Percentiles rank a stretch among this genome's conserved stretches.
These are phyloP conservation scores for Plectropomus leopardus DNA, from an alignment of 2,113 vertebrate species.

Conservation along the genomic window DNA sequence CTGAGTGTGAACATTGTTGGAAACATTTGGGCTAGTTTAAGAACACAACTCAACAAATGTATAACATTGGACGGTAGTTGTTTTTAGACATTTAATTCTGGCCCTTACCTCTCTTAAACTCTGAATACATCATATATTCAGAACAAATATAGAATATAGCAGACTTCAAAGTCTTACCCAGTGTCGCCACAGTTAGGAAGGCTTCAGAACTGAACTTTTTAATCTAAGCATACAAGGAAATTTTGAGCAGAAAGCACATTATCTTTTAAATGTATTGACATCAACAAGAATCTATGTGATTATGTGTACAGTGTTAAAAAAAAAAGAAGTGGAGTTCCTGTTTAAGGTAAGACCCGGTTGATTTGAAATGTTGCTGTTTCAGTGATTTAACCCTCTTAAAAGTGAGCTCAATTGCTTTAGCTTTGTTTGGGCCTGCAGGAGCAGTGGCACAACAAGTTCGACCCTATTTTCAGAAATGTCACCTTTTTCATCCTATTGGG, in stretches of 20 bases:
- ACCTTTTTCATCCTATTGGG: neutral
- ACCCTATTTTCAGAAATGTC: neutral
- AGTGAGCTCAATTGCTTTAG: neutral
- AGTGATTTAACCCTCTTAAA: neutral
- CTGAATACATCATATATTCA: too few species aligned
- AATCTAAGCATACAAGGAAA: neutral
- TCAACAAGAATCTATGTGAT: too few species aligned
- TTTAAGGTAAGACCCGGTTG: neutral
- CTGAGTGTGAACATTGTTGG: too few species aligned
- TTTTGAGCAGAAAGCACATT: neutral
- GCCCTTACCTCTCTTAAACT: too few species aligned
- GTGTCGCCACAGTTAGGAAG: too few species aligned
- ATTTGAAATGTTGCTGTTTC: neutral
- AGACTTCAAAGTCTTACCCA: too few species aligned
- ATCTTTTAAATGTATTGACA: neutral
- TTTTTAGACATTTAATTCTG: too few species aligned
- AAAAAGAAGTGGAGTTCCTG: neutral
- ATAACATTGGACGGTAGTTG: too few species aligned
- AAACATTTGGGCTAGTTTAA: too few species aligned
- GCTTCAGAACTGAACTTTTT: neutral
- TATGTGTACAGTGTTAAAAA: neutral
- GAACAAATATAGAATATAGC: neutral
- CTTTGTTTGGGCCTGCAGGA: neutral
- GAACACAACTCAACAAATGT: too few species aligned
- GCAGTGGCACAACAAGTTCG: neutral